Base-by-base conservation (phyloP, 2,113 vertebrate species). In the Bos indicus region DNA sequence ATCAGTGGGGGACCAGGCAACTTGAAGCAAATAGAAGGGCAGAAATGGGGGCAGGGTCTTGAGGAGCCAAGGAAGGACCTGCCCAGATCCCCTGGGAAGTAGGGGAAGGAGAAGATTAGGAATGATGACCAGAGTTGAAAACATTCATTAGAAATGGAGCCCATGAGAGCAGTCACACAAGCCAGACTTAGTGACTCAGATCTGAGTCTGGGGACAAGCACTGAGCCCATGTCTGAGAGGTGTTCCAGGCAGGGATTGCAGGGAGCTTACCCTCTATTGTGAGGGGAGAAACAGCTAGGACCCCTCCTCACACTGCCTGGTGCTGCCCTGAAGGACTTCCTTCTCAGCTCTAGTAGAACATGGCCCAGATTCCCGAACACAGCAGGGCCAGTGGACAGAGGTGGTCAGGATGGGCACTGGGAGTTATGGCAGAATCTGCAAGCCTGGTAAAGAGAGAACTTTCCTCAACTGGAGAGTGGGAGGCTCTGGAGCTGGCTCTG, bases 181-280 rank as follows among this genome's bases (percentile, higher is more conserved):
- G 16, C 52, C 33, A 56, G 52, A 77, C 84, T 16, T n/a, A 48
- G 48, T 64, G 64, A 89, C 19, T 52, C 43, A 60, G 33, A 26
- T 74, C 84, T 88, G 30, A 89, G 48, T 57, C 14, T 64, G 36
- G 28, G 21, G 64, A 40, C 57, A 57, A 33, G 43, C 1, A 51
- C 10, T 28, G 54, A 77, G 9, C 15, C 87, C 33, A 13, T 0
- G 21, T 71, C 48, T 84, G 13, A 71, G 19, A 67, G 14, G 60
- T n/a, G 28, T n/a, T 52, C 28, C 62, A 46, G 23, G 43, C 16
- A 11, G 26, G 36, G 36, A 46, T 2, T 71, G 28, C 48, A 56
- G 30, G 19, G 51, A 56, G 28, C 14, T n/a, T 33, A 46, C 19
- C 60, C 0, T 56, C 59, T 56, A 6, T 12, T 0, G 0, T 40